Percentiles rank a stretch among this genome's conserved stretches.
These are phyloP conservation scores for Junonia oenone DNA, from an alignment of 2,888 invertebrate species.

Conservation along the genomic window DNA sequence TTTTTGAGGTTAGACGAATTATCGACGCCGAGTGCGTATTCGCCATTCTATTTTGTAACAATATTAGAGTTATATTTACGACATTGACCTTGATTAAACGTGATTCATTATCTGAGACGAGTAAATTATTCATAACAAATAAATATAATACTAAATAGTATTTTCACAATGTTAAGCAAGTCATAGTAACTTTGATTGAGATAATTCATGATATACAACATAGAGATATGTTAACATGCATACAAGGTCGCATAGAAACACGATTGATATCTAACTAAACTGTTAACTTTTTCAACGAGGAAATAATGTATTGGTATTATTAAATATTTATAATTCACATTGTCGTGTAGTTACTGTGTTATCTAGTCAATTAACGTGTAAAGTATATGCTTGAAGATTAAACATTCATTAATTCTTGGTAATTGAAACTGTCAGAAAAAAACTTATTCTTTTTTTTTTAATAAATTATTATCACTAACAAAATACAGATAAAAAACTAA, in stretches of 20 bases:
- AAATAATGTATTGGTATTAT: background rate
- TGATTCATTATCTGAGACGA: conserved; percentile 5
- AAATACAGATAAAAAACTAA: too few relatives aligned
- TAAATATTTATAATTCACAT: background rate
- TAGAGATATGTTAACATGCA: conserved; percentile 2
- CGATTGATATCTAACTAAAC: background rate
- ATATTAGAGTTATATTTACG: conserved; percentile 19
- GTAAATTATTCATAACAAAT: background rate
- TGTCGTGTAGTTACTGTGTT: background rate
- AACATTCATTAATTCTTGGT: too few relatives aligned
- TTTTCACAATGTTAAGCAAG: background rate
- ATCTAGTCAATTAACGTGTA: too few relatives aligned
- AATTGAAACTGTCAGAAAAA: too few relatives aligned
- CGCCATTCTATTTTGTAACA: conserved; percentile 30
- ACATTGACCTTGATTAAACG: conserved; percentile 21
- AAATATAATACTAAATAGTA: conserved; percentile 3
- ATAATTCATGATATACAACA: conserved; percentile 4
- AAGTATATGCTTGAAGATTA: background rate
- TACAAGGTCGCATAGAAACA: conserved; percentile 12
- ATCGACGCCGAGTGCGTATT: conserved; percentile 29
- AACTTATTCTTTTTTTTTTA: too few relatives aligned
- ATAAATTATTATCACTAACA: too few relatives aligned
- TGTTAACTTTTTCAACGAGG: background rate
- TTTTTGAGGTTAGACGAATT: conserved; percentile 45
- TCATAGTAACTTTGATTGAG: background rate